Conservation (phyloP, 1,140 invertebrate genomes). For the Lasioglossum baleicum region DNA sequence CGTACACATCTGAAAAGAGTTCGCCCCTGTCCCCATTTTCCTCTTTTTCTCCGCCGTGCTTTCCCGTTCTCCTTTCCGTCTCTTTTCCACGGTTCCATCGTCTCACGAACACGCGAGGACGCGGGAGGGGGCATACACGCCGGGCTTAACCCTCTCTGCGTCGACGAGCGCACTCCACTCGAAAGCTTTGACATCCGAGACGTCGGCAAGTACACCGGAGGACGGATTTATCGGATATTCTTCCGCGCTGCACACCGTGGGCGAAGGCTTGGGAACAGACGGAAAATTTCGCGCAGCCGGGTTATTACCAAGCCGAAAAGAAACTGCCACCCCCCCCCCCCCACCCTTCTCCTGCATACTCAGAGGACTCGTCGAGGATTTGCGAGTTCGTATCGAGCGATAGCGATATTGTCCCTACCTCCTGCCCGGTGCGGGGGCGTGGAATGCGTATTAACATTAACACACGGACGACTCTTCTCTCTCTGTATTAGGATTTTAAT, state of each 20-base stretch:
- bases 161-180: constrained; percentile 40
- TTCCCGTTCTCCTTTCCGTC: background rate
- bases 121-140: constrained; percentile 1
- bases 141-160: constrained; percentile 27
- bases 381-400: background rate
- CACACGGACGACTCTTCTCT: no score
- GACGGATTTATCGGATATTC: constrained; percentile 58
- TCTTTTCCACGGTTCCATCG: background rate
- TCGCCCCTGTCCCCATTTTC: background rate
- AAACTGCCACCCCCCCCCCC: background rate
- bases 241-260: constrained; percentile 5
- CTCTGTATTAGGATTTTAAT: constrained; percentile 8
- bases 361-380: background rate
- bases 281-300: constrained; percentile 15
- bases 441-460: background rate
- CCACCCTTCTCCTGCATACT: no score
- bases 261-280: background rate
- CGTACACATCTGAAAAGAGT: background rate
- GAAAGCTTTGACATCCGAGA: constrained; percentile 58
- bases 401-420: background rate
- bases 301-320: constrained; percentile 12
- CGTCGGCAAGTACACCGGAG: constrained; percentile 50
- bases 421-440: no score
- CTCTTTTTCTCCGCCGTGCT: background rate
- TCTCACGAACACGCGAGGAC: background rate